phyloP scores from a whole-genome alignment of 1,140 invertebrate genomes.

The Vanessa atalanta region DNA sequence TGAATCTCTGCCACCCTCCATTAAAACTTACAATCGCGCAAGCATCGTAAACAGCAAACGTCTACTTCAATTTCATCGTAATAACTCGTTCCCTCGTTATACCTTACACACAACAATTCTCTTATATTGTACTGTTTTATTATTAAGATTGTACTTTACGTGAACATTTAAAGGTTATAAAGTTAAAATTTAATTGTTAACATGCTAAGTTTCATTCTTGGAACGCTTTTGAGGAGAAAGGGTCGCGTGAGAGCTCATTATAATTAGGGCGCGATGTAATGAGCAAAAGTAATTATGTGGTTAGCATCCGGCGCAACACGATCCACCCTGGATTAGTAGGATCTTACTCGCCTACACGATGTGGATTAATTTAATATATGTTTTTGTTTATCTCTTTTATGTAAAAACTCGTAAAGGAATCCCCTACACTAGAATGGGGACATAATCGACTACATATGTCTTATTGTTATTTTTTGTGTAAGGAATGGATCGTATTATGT shows the following conservation, averaged over 20 bases:
- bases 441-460: conserved; percentile 64
- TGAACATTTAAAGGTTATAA: not conserved
- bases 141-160: not conserved
- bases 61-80: conserved; percentile 13
- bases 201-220: conserved; percentile 12
- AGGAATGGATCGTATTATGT: conserved; percentile 42
- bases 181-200: conserved; percentile 12
- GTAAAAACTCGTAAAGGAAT: conserved; percentile 68
- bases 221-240: conserved; percentile 2
- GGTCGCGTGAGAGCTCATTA: conserved; percentile 28
- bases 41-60: conserved; percentile 26
- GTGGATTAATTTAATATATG: conserved; percentile 76
- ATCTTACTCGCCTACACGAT: conserved; percentile 61
- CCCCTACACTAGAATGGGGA: conserved; percentile 70
- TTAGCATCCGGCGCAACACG: conserved; percentile 63
- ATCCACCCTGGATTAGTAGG: conserved; percentile 67
- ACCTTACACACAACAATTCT: conserved; percentile 13
- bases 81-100: not conserved
- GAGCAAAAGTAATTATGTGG: conserved; percentile 73
- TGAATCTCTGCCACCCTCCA: conserved; percentile 32
- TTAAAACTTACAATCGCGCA: conserved; percentile 35
- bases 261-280: conserved; percentile 60
- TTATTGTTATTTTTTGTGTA: conserved; percentile 60
- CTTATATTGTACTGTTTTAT: not conserved
- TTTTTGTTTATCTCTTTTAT: conserved; percentile 68